Evolutionary conservation across 2,113 vertebrate species (phyloP).

Genomic region (Ellobius talpinus): DNA sequence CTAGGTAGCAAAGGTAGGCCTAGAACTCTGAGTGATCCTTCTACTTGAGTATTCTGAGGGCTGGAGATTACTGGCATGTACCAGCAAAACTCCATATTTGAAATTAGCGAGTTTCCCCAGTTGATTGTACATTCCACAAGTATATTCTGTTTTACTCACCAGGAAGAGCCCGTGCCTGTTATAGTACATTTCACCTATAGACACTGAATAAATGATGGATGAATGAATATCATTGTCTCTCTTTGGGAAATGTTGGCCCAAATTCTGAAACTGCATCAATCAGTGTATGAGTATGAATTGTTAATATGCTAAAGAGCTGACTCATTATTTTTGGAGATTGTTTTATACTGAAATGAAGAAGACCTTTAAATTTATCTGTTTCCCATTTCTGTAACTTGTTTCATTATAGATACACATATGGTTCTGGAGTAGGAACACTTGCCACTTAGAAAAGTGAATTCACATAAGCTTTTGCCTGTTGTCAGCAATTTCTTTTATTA

Average conservation of each 20-base stretch:
- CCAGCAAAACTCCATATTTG: slow-evolving; percentile 14
- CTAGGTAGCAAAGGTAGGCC: background rate
- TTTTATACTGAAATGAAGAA: slow-evolving; percentile 52
- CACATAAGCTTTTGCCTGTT: slow-evolving; percentile 83
- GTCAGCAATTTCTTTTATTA: slow-evolving; percentile 89
- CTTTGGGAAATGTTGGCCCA: slow-evolving; percentile 30
- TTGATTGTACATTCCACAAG: slow-evolving; percentile 14
- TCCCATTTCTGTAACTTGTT: slow-evolving; percentile 26
- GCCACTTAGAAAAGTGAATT: slow-evolving; percentile 50
- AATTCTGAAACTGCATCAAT: slow-evolving; percentile 8
- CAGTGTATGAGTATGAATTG: slow-evolving; percentile 11
- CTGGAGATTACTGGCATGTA: background rate
- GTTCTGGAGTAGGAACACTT: slow-evolving; percentile 32
- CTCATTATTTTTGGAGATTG: slow-evolving; percentile 52
- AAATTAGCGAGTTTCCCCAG: background rate
- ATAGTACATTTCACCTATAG: background rate
- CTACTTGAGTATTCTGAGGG: background rate
- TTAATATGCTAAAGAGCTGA: slow-evolving; percentile 14
- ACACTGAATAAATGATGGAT: slow-evolving; percentile 24
- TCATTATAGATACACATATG: background rate
- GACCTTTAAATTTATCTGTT: slow-evolving; percentile 51
- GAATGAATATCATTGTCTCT: slow-evolving; percentile 35
- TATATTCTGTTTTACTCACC: slow-evolving; percentile 52
- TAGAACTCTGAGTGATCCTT: background rate
- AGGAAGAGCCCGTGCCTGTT: background rate